phyloP scores from a whole-genome alignment of 2,797 vertebrate genomes.

The Coregonus suidteri region DNA sequence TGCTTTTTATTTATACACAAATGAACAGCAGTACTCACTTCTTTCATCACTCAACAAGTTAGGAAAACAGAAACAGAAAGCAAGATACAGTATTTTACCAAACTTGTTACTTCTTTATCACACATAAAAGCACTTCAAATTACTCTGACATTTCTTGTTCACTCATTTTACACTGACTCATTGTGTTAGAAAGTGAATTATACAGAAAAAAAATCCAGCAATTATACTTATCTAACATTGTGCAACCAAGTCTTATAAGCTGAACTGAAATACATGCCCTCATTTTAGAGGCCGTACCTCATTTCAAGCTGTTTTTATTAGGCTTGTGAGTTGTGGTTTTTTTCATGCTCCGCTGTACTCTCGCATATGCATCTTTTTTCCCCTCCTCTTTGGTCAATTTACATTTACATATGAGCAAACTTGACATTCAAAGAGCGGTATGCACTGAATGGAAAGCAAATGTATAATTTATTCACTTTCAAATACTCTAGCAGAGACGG shows the following conservation, averaged over 20 bases:
- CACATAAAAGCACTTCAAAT: too few species aligned
- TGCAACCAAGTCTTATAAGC: not conserved
- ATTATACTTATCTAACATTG: too few species aligned
- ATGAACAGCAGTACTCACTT: too few species aligned
- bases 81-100: too few species aligned
- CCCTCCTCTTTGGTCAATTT: conserved; percentile 28
- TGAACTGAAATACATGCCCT: not conserved
- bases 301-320: conserved; percentile 6
- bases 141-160: too few species aligned
- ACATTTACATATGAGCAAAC: conserved; percentile 24
- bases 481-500: not conserved
- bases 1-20: too few species aligned
- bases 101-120: too few species aligned
- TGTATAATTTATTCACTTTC: not conserved
- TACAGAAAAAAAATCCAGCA: too few species aligned
- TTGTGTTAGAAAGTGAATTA: too few species aligned
- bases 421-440: conserved; percentile 42
- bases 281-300: not conserved
- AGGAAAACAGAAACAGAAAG: too few species aligned
- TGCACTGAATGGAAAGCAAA: not conserved
- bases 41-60: too few species aligned
- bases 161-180: too few species aligned
- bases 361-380: not conserved
- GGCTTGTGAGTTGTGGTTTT: conserved; percentile 41
- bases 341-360: conserved; percentile 21